Base-by-base conservation (phyloP, 2,888 invertebrate species). In the Dicranocentrus wangi region DNA sequence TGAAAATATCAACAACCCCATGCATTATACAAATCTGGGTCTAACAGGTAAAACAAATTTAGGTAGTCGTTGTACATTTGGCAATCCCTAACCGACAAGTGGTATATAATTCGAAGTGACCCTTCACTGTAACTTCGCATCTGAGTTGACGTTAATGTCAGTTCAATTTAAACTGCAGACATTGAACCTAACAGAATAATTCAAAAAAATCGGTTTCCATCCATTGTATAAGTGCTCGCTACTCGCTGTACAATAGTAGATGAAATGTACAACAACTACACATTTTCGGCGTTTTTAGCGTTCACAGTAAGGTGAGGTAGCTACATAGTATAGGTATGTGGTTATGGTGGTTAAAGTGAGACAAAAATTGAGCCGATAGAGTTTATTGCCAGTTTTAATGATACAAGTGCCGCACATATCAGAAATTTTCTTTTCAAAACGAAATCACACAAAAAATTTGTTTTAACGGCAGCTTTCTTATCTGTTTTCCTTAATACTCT, bases 331-430 rank as follows among this genome's bases (percentile, higher is more conserved):
- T n/a, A n/a, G n/a, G 17, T 58, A 39, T 76, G 77, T 39, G 77
- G 77, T 77, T 77, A 63, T n/a, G n/a, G 77, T 69, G 76, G 77
- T 77, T 61, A 39, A n/a, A 63, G 61, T 77, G 61, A 77, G 77
- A 61, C 69, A 69, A 68, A 77, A 77, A 77, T 69, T 69, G 63
- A 51, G 42, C 61, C 69, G 77, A 69, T 69, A 43, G 58, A 77
- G 13, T 68, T 69, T 60, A 47, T 28, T 69, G 51, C 69, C 43
- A 69, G 61, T 53, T 76, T 77, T 77, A 77, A 77, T 77, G 61
- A 23, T 69, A 77, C 21, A 66, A 58, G 69, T 77, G 77, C 69
- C 61, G 61, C 69, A 69, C 60, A 73, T 39, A 39, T 53, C 15
- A 51, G 39, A 60, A 3, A n/a, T 21, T 51, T 51, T 63, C 51